phyloP scores from a whole-genome alignment of 2,888 invertebrate genomes.

The Pimpla rufipes region DNA sequence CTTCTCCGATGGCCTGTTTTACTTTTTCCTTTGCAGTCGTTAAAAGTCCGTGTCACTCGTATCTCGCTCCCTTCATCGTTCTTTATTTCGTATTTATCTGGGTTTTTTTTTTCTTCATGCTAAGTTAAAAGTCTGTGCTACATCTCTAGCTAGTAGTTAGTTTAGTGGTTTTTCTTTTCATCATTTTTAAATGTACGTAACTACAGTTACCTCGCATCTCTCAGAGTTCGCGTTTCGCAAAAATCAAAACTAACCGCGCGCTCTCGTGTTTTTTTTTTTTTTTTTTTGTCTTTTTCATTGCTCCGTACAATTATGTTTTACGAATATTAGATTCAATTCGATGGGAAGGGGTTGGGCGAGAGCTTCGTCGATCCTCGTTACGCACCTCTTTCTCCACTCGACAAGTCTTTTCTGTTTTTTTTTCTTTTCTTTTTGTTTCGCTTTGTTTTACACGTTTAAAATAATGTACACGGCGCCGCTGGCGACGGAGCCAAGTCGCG shows the following conservation, averaged over 20 bases:
- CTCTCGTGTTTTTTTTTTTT: background rate
- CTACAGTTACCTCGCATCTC: conserved; percentile 56
- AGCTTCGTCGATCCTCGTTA: conserved; percentile 11
- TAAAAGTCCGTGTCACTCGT: conserved; percentile 13
- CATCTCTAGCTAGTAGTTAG: conserved; percentile 65
- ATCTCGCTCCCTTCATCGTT: background rate
- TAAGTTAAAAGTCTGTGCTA: conserved; percentile 67
- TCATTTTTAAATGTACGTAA: conserved; percentile 52
- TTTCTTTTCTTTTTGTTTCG: background rate
- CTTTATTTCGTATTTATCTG: background rate
- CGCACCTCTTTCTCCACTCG: conserved; percentile 23
- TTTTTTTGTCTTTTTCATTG: conserved; percentile 4
- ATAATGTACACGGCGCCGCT: conserved; percentile 15
- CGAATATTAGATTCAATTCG: conserved; percentile 34
- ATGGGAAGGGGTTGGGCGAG: background rate
- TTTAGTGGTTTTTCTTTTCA: conserved; percentile 53
- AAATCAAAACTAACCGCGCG: conserved; percentile 50
- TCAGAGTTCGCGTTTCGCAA: conserved; percentile 52
- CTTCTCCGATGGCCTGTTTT: conserved; percentile 44
- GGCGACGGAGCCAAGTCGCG: background rate
- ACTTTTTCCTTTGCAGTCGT: conserved; percentile 25
- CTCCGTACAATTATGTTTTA: conserved; percentile 23
- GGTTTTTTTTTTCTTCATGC: conserved; percentile 35
- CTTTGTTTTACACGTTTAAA: conserved; percentile 5
- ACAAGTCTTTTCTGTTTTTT: background rate